A percentile compares a stretch with the other conserved stretches of the same genome.
Conservation (phyloP, 2,888 invertebrate species). For the Vesta saturnalis region DNA sequence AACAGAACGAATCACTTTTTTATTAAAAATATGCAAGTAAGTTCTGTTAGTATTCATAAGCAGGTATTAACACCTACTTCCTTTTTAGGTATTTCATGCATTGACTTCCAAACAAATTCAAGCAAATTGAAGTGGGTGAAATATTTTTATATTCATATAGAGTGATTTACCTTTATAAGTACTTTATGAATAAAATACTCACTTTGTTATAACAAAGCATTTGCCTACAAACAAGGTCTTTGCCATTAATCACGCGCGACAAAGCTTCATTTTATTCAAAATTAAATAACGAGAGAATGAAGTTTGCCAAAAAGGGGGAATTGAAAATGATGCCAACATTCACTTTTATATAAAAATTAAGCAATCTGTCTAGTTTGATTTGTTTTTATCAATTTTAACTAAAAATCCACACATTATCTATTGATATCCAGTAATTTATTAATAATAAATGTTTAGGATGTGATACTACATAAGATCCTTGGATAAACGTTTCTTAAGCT, state of each 20-base stretch:
- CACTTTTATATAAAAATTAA: background rate
- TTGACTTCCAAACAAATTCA: background rate
- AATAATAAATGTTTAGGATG: no score
- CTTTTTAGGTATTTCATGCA: background rate
- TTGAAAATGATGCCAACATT: background rate
- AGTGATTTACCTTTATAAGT: slow-evolving; percentile 21
- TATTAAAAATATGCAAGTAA: no score
- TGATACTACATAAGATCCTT: no score
- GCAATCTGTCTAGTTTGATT: background rate
- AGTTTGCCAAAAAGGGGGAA: background rate
- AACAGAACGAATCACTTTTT: no score
- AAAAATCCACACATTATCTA: background rate
- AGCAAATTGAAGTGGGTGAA: background rate
- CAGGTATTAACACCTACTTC: background rate
- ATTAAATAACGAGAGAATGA: slow-evolving; percentile 14
- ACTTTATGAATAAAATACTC: slow-evolving; percentile 24
- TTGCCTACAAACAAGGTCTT: slow-evolving; percentile 13
- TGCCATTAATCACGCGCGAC: slow-evolving; percentile 20
- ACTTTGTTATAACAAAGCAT: slow-evolving; percentile 23
- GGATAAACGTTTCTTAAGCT: background rate
- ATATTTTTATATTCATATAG: slow-evolving; percentile 21
- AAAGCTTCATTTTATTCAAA: slow-evolving; percentile 17
- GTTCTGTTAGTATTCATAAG: background rate
- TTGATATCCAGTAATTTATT: background rate
- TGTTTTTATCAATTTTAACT: background rate